phyloP scores from a whole-genome alignment of 1,140 invertebrate genomes.

The Platyscapa corneri region DNA sequence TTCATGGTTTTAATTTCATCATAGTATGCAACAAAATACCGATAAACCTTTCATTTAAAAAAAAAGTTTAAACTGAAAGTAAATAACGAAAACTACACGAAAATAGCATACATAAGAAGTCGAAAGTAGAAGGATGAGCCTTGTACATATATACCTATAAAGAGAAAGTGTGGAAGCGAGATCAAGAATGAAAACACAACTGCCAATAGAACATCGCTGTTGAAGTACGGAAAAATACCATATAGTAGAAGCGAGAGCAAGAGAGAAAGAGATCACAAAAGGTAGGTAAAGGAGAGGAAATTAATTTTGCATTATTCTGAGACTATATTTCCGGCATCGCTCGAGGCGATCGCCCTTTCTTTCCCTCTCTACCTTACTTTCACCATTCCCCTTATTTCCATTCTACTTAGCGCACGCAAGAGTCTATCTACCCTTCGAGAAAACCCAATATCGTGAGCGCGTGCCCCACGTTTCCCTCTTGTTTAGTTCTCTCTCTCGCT shows the following conservation, averaged over 20 bases:
- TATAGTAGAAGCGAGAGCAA: constrained; percentile 44
- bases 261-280: constrained; percentile 40
- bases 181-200: constrained; percentile 1
- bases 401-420: constrained; percentile 36
- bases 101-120: not conserved
- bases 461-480: not conserved
- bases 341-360: constrained; percentile 51
- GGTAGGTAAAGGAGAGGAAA: constrained; percentile 56
- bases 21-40: not conserved
- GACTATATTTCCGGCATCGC: constrained; percentile 49
- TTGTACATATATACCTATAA: not conserved
- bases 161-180: not conserved
- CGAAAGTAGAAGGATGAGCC: not conserved
- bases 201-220: constrained; percentile 14
- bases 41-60: not conserved
- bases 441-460: constrained; percentile 43
- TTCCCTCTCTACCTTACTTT: constrained; percentile 11
- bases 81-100: not conserved
- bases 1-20: not conserved
- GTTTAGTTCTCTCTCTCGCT: not conserved
- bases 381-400: not conserved
- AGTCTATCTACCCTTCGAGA: constrained; percentile 43
- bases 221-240: constrained; percentile 10
- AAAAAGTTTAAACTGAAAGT: not conserved
- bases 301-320: constrained; percentile 62